A percentile compares a stretch with the other conserved stretches of the same genome.
Conservation (phyloP, 2,888 invertebrate species). For the Drosophila prostipennis region DNA sequence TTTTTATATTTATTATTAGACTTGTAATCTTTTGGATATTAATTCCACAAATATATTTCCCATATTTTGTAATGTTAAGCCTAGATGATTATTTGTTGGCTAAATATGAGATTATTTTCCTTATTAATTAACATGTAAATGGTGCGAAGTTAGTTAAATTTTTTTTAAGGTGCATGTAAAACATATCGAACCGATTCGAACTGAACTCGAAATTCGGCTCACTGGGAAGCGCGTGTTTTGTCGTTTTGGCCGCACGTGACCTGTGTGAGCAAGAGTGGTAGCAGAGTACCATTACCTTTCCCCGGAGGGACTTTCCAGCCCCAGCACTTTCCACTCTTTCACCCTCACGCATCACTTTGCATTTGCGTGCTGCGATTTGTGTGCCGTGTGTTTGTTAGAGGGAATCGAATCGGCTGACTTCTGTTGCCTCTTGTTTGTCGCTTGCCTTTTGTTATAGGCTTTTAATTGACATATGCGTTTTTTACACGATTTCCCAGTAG, state of each 20-base stretch:
- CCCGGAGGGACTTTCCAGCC: neutral
- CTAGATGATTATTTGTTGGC: no score
- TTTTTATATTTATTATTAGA: no score
- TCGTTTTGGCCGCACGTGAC: conserved; percentile 77
- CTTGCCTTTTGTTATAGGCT: conserved; percentile 62
- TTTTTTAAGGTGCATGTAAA: conserved; percentile 13
- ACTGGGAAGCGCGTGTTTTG: conserved; percentile 63
- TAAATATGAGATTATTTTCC: no score
- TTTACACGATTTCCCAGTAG: conserved; percentile 71
- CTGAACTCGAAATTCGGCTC: conserved; percentile 50
- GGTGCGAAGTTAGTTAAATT: neutral
- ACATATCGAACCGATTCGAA: conserved; percentile 1
- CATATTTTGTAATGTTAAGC: no score
- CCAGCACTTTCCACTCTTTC: neutral
- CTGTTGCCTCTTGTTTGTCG: conserved; percentile 32
- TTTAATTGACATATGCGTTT: conserved; percentile 77
- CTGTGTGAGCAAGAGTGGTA: conserved; percentile 59
- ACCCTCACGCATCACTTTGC: conserved; percentile 57
- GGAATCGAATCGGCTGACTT: conserved; percentile 51
- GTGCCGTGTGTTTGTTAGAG: conserved; percentile 29
- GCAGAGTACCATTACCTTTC: neutral
- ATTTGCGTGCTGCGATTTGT: conserved; percentile 75
- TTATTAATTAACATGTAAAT: neutral
- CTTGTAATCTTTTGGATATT: no score
- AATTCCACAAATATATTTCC: no score